Evolutionary conservation across 2,797 vertebrate genomes (phyloP).

Genomic region (Vultur gryphus): DNA sequence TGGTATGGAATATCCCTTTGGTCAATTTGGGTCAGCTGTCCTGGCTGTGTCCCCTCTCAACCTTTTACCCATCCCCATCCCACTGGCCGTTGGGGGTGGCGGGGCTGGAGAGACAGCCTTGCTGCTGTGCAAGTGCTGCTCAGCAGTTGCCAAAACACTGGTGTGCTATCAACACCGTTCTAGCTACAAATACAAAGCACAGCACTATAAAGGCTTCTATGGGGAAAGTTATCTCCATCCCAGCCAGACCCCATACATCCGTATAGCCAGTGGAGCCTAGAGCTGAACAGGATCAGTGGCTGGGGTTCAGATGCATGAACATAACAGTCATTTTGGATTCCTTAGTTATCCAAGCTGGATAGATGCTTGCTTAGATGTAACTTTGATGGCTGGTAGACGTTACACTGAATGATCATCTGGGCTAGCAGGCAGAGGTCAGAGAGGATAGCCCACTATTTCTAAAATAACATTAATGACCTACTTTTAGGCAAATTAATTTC

Average conservation of each 20-base stretch:
- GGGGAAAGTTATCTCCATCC: too few species aligned
- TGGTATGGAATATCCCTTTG: neutral
- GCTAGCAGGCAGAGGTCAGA: neutral
- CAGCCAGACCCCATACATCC: neutral
- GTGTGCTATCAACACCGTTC: neutral
- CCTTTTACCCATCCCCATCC: neutral
- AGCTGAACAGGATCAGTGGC: neutral
- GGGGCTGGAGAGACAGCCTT: neutral
- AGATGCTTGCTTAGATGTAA: neutral
- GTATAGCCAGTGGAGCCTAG: neutral
- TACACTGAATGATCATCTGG: too few species aligned
- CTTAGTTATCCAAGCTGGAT: neutral
- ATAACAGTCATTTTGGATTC: neutral
- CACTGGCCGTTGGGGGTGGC: rapidly evolving
- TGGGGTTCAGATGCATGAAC: neutral
- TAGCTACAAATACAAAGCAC: neutral
- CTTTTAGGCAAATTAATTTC: neutral
- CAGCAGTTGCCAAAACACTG: neutral
- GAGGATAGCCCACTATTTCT: neutral
- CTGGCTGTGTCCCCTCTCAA: rapidly evolving
- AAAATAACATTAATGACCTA: neutral
- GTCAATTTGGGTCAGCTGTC: neutral
- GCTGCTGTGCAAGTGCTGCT: neutral
- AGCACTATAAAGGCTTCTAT: neutral
- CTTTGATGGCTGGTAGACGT: neutral